phyloP scores from a whole-genome alignment of 1,140 invertebrate genomes.

The Drosophila rhopaloa region DNA sequence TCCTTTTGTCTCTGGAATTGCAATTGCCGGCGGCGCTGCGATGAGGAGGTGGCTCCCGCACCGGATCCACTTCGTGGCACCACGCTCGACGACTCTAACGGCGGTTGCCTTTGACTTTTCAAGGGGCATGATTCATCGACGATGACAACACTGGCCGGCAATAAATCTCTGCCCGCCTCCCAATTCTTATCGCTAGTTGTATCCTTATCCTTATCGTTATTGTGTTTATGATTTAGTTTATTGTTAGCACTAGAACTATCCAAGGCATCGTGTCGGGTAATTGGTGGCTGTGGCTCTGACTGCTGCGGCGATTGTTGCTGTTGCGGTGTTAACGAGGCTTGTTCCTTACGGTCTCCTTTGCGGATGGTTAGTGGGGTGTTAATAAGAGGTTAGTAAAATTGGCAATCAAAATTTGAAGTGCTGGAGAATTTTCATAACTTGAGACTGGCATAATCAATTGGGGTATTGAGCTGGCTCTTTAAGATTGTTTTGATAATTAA shows the following conservation, averaged over 20 bases:
- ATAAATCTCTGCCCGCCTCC: slow-evolving; percentile 54
- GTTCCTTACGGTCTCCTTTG: slow-evolving; percentile 71
- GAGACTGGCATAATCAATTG: background rate
- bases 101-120: slow-evolving; percentile 26
- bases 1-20: slow-evolving; percentile 73
- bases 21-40: slow-evolving; percentile 65
- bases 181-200: slow-evolving; percentile 47
- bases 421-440: background rate
- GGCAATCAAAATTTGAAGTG: slow-evolving; percentile 7
- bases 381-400: slow-evolving; percentile 6
- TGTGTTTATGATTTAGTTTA: slow-evolving; percentile 76
- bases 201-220: slow-evolving; percentile 65
- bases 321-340: slow-evolving; percentile 63
- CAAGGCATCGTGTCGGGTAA: slow-evolving; percentile 70
- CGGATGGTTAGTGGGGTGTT: slow-evolving; percentile 10
- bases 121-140: slow-evolving; percentile 69
- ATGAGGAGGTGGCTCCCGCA: slow-evolving; percentile 35
- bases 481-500: background rate
- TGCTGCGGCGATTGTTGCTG: slow-evolving; percentile 37
- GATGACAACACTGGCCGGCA: slow-evolving; percentile 43
- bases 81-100: slow-evolving; percentile 7
- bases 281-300: slow-evolving; percentile 40
- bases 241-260: slow-evolving; percentile 71
- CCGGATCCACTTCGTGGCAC: slow-evolving; percentile 16
- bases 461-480: background rate